Conservation (phyloP, 2,797 vertebrate genomes). For the Jordanella pulchra region DNA sequence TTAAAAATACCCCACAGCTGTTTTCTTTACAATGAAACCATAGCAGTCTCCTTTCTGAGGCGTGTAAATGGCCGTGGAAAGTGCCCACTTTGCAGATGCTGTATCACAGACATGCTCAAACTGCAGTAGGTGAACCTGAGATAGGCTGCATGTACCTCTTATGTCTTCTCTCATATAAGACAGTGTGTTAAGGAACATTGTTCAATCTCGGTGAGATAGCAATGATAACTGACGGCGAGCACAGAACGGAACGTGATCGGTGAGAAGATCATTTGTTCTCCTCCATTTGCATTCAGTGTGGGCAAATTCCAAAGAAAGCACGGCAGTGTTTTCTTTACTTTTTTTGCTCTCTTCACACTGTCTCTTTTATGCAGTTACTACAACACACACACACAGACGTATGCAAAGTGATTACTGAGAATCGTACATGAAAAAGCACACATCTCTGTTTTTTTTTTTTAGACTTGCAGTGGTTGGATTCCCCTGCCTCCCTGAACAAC, state of each 20-base stretch:
- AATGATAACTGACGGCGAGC: slow-evolving; percentile 39
- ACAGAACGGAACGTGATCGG: slow-evolving; percentile 58
- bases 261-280: slow-evolving; percentile 63
- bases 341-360: slow-evolving; percentile 33
- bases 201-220: slow-evolving; percentile 7
- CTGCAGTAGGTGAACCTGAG: slow-evolving; percentile 57
- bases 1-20: slow-evolving; percentile 34
- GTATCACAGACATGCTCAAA: slow-evolving; percentile 47
- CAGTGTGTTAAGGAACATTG: background rate
- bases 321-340: slow-evolving; percentile 62
- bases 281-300: slow-evolving; percentile 36
- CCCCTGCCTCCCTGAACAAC: background rate
- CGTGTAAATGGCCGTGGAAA: slow-evolving; percentile 37
- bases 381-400: slow-evolving; percentile 24
- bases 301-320: slow-evolving; percentile 72
- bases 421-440: slow-evolving; percentile 51
- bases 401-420: slow-evolving; percentile 27
- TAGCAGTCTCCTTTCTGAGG: slow-evolving; percentile 32
- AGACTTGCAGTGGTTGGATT: background rate
- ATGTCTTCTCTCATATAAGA: slow-evolving; percentile 1
- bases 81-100: slow-evolving; percentile 29
- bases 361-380: slow-evolving; percentile 19
- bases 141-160: slow-evolving; percentile 15
- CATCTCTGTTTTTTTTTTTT: slow-evolving; percentile 10
- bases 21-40: slow-evolving; percentile 50